Percentiles rank a stretch among this genome's conserved stretches.
Conservation (phyloP, 2,888 invertebrate genomes). For the Halictus quadricinctus region DNA sequence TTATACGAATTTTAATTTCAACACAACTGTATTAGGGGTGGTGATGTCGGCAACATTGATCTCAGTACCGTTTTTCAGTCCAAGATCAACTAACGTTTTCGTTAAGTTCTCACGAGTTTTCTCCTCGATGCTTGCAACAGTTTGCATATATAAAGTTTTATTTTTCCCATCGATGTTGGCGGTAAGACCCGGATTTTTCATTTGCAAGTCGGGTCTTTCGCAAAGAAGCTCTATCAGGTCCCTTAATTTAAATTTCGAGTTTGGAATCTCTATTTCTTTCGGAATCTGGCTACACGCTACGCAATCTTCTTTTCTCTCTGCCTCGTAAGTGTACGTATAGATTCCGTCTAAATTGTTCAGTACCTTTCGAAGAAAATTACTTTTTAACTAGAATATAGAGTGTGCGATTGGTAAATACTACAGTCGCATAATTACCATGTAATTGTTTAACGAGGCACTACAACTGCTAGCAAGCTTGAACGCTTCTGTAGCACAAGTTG, state of each 20-base stretch:
- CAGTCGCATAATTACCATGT: slow-evolving; percentile 87
- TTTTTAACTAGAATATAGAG: slow-evolving; percentile 1
- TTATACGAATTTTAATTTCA: slow-evolving; percentile 87
- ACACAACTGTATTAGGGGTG: slow-evolving; percentile 91
- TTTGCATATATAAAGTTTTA: slow-evolving; percentile 96
- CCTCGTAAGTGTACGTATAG: slow-evolving; percentile 97
- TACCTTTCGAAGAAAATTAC: slow-evolving; percentile 71
- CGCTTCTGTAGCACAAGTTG: slow-evolving; percentile 97
- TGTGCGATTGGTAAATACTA: neutral
- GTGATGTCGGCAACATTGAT: slow-evolving; percentile 96
- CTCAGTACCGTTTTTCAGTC: slow-evolving; percentile 92
- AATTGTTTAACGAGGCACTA: slow-evolving; percentile 95
- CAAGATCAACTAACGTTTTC: slow-evolving; percentile 93
- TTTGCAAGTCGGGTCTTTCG: slow-evolving; percentile 91
- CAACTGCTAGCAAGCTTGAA: slow-evolving; percentile 98
- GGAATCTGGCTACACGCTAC: slow-evolving; percentile 92
- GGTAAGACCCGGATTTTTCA: slow-evolving; percentile 95
- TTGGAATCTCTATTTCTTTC: slow-evolving; percentile 86
- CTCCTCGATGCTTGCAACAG: slow-evolving; percentile 95
- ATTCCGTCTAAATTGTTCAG: slow-evolving; percentile 97
- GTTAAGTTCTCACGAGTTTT: slow-evolving; percentile 94
- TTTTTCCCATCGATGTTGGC: slow-evolving; percentile 91
- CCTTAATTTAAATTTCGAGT: slow-evolving; percentile 88
- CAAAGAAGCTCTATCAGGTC: slow-evolving; percentile 92
- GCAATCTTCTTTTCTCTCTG: slow-evolving; percentile 94